Evolutionary conservation across 2,888 invertebrate genomes (phyloP), one percentile per base, ranked within the genome.

Genomic region (Hirtodrosophila trivittata): DNA sequence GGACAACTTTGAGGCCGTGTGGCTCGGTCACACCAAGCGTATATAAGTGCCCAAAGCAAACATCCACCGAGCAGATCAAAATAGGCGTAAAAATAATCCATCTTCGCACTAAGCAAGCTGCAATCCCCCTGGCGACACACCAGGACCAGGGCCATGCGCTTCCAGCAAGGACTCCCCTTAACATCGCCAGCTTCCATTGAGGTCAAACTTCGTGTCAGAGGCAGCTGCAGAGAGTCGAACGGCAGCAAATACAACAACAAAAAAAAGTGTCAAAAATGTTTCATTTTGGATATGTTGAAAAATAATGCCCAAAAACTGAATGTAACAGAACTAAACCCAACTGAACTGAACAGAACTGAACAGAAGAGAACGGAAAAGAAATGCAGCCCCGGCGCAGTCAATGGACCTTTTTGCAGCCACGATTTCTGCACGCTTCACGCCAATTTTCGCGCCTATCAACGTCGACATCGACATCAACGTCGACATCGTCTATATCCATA

Each of bases 381-480:
- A 38, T 42, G 35, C 52, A 41, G 45, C 28, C 28, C 55, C 50
- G 30, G 49, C 49, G n/a, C 26, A 7, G 3, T 37, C 21, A 46
- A 50, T 65, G 60, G 32, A 62, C 69, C 63, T 65, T 73, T 76
- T 67, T 57, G 63, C 66, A 64, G 68, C 86, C 84, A 82, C 74
- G 75, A 87, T 88, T 89, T 90, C 88, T 89, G 89, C 90, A 90
- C 90, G 90, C 90, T 90, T 90, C 90, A 90, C 90, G 90, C 89
- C 73, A 87, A 90, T 90, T 90, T 90, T 84, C 75, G 64, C 87
- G 89, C 88, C 87, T 89, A 89, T 89, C 88, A 89, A 77, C 69
- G 66, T 57, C 42, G 75, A 65, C 75, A 51, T 50, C 73, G 60
- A 33, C 67, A 62, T 60, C 64, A 54, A 30, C 69, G 39, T 57